phyloP scores from a whole-genome alignment of 2,113 vertebrate genomes.

The Lepus americanus region DNA sequence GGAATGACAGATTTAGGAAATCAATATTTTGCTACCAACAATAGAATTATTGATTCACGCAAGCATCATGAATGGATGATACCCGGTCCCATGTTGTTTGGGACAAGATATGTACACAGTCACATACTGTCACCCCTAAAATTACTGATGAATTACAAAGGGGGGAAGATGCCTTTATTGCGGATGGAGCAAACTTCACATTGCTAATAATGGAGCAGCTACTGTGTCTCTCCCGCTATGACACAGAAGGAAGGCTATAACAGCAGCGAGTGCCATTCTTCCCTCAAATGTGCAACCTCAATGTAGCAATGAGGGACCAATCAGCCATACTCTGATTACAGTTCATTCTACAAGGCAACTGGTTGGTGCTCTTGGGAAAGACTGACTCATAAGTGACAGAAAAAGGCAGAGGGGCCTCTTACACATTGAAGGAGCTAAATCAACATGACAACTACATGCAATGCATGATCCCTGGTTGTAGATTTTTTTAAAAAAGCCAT shows the following conservation, averaged over 20 bases:
- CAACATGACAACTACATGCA: background rate
- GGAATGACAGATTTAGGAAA: slow-evolving; percentile 53
- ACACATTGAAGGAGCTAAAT: slow-evolving; percentile 47
- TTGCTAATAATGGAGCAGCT: slow-evolving; percentile 39
- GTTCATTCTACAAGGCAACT: slow-evolving; percentile 43
- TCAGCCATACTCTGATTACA: background rate
- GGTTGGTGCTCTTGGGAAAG: slow-evolving; percentile 32
- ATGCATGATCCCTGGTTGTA: slow-evolving; percentile 6
- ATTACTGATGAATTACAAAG: slow-evolving; percentile 66
- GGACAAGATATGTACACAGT: slow-evolving; percentile 55
- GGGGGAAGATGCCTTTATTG: background rate
- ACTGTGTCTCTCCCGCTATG: slow-evolving; percentile 14
- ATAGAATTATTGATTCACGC: slow-evolving; percentile 36
- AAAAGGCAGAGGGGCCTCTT: background rate
- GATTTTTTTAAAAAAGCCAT: background rate
- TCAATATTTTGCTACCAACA: slow-evolving; percentile 59
- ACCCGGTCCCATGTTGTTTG: slow-evolving; percentile 44
- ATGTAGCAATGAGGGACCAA: slow-evolving; percentile 32
- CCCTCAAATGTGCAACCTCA: background rate
- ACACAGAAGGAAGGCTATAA: background rate
- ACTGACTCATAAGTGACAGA: background rate
- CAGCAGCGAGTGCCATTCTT: background rate
- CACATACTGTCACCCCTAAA: background rate
- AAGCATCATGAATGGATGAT: slow-evolving; percentile 56
- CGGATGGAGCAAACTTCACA: slow-evolving; percentile 54